phyloP scores from a whole-genome alignment of 2,797 vertebrate genomes.

The Pangasius macronema region DNA sequence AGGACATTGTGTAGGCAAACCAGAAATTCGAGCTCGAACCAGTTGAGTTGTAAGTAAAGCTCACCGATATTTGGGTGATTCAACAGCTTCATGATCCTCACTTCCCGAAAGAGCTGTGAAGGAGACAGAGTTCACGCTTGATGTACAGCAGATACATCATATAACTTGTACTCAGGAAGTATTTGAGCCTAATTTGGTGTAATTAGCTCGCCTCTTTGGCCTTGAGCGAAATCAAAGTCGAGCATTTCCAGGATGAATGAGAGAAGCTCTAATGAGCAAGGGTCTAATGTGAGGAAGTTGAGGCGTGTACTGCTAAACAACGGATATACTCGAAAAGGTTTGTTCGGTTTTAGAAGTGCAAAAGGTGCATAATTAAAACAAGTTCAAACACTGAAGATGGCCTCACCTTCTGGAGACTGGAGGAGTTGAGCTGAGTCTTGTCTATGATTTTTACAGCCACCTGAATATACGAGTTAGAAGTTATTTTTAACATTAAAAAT shows the following conservation, averaged over 20 bases:
- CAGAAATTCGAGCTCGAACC: conserved; percentile 27
- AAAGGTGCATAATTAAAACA: not conserved
- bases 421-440: conserved; percentile 82
- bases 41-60: conserved; percentile 48
- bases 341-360: not conserved
- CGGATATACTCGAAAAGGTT: not conserved
- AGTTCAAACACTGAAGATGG: not conserved
- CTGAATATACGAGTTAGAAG: conserved; percentile 57
- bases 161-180: conserved; percentile 53
- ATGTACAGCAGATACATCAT: conserved; percentile 41
- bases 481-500: not conserved
- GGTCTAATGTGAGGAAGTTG: not conserved
- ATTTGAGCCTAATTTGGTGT: conserved; percentile 53
- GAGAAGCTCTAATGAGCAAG: conserved; percentile 15
- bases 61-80: conserved; percentile 95
- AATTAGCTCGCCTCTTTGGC: conserved; percentile 46
- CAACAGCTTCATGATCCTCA: conserved; percentile 93
- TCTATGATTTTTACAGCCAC: conserved; percentile 84
- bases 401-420: conserved; percentile 80
- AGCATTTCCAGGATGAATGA: conserved; percentile 26
- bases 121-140: conserved; percentile 28
- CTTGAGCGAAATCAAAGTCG: conserved; percentile 38
- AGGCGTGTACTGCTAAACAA: not conserved
- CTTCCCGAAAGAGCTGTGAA: conserved; percentile 87
- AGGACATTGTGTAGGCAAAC: not conserved